phyloP scores from a whole-genome alignment of 2,888 invertebrate species.

The Callyntrura sp. region DNA sequence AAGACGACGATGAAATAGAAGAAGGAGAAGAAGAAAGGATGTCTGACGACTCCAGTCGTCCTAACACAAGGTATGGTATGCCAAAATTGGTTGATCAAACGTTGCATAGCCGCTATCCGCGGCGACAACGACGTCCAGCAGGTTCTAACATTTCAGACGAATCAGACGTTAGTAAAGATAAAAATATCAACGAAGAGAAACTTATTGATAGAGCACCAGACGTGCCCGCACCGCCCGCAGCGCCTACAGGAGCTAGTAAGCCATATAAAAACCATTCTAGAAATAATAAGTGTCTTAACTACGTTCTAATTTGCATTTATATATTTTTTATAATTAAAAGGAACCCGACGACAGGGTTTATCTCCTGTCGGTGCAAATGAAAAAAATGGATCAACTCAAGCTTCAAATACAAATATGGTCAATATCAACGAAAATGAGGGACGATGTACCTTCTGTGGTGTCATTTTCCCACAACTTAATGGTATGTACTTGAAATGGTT shows the following conservation, averaged over 20 bases:
- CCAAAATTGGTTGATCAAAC: not conserved
- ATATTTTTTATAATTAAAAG: not conserved
- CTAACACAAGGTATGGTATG: not conserved
- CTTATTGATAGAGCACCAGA: not conserved
- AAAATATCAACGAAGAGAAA: not conserved
- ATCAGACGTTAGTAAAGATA: not conserved
- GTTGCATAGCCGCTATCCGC: not conserved
- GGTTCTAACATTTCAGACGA: not conserved
- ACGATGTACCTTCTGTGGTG: not conserved
- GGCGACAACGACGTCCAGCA: not conserved
- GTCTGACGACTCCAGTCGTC: not conserved
- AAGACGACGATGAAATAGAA: conserved; percentile 15
- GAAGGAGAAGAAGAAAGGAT: not conserved
- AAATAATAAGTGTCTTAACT: too few species aligned
- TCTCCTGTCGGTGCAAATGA: not conserved
- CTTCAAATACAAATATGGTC: not conserved
- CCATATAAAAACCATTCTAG: too few species aligned
- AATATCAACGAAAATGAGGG: not conserved
- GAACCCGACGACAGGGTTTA: not conserved
- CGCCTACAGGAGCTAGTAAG: not conserved
- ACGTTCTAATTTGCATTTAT: conserved; percentile 5
- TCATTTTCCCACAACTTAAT: not conserved
- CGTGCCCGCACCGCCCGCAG: too few species aligned
- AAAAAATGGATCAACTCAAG: not conserved
- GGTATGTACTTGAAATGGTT: not conserved